Evolutionary conservation across 2,113 vertebrate species (phyloP), one percentile per base, ranked within the genome.

Genomic region (Psettodes erumei): DNA sequence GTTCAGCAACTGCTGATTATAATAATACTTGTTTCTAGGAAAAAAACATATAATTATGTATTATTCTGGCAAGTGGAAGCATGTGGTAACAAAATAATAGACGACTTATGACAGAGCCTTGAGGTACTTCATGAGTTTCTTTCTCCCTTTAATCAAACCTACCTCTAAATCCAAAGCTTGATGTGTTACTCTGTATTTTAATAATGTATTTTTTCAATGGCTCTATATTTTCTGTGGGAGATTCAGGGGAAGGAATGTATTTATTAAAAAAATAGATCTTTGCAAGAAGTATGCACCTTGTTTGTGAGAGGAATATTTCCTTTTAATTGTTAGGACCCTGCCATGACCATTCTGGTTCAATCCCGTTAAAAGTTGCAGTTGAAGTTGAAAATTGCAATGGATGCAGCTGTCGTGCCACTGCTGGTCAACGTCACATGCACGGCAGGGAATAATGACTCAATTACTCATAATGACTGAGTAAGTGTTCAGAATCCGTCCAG

Each of bases 331-430:
- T 58, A 11, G n/a, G 45, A 21, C 45, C 19, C 19, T 48, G 45
- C 45, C 6, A 21, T 37, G n/a, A 23, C 23, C 25, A 18, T 42
- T 77, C 25, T 33, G n/a, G 40, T 59, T 50, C 62, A 59, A 12
- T n/a, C 32, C 32, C 28, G n/a, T 38, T 28, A 23, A 37, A 43
- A 55, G 23, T 38, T 68, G 25, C 45, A 40, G 15, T 40, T 48
- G n/a, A 60, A 43, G 27, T 51, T 33, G n/a, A n/a, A n/a, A n/a
- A 28, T 61, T 21, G 51, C 30, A 42, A 48, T 42, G 42, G 28
- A 32, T 60, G n/a, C 50, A 58, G 73, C 73, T 76, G 64, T 50
- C 50, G 18, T 25, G 8, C 25, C 30, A 48, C 59, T 28, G 19
- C 15, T 32, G 25, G 10, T 11, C n/a, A 35, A 50, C 15, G 15